Percentiles rank a stretch among this genome's conserved stretches.
phyloP scores from a whole-genome alignment of 2,888 invertebrate genomes.

The Drosophila mettleri region DNA sequence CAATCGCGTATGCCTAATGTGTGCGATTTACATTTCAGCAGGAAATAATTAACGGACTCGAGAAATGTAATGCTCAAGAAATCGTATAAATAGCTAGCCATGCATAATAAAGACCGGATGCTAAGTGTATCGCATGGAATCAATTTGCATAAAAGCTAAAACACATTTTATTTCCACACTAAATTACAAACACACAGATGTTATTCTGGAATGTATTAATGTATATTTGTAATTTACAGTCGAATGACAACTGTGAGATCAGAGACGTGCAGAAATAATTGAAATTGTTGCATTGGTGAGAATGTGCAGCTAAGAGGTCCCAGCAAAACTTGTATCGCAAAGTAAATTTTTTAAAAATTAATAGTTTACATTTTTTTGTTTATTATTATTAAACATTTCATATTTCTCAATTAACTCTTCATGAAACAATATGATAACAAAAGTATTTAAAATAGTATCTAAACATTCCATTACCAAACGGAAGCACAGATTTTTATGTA shows the following conservation, averaged over 20 bases:
- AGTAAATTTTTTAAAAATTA: too few species aligned
- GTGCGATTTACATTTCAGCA: conserved; percentile 51
- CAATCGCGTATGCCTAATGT: conserved; percentile 29
- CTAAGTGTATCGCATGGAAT: conserved; percentile 25
- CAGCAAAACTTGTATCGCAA: not conserved
- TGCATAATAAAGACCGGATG: conserved; percentile 57
- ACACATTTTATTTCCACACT: not conserved
- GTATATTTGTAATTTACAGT: not conserved
- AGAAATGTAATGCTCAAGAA: conserved; percentile 50
- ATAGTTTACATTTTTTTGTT: too few species aligned
- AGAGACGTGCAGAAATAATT: not conserved
- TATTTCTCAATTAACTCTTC: not conserved
- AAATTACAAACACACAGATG: conserved; percentile 28
- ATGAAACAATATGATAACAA: not conserved
- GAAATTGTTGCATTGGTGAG: not conserved
- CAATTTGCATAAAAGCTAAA: conserved; percentile 52
- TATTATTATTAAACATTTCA: too few species aligned
- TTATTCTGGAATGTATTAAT: conserved; percentile 24
- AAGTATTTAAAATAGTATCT: not conserved
- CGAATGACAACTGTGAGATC: conserved; percentile 34
- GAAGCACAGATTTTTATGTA: conserved; percentile 36
- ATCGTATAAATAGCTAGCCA: conserved; percentile 63
- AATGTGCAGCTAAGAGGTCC: not conserved
- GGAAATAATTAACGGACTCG: conserved; percentile 60
- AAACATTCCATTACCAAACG: conserved; percentile 12